phyloP scores from a whole-genome alignment of 2,797 vertebrate genomes.

The Cryptoprocta ferox region DNA sequence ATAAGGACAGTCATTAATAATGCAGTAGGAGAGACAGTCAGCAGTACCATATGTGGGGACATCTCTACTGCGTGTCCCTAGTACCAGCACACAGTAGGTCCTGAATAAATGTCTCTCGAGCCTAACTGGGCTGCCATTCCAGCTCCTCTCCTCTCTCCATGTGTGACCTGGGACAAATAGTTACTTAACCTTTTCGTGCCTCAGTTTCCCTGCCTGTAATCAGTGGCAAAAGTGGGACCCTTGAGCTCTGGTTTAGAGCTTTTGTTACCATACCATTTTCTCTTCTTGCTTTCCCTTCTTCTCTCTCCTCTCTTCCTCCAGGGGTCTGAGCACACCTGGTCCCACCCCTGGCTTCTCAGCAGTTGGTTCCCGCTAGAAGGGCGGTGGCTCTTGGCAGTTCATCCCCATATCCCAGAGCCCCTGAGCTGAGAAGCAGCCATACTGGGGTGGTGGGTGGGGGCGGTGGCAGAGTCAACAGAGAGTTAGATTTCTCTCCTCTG shows the following conservation, averaged over 20 bases:
- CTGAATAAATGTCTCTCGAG: neutral
- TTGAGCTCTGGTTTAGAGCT: neutral
- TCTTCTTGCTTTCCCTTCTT: neutral
- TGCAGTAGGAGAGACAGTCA: neutral
- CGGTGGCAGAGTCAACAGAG: neutral
- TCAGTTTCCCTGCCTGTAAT: neutral
- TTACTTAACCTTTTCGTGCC: neutral
- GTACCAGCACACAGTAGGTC: neutral
- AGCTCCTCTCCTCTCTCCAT: neutral
- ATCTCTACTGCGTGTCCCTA: neutral
- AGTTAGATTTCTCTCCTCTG: neutral
- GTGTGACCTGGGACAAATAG: neutral
- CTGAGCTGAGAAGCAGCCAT: neutral
- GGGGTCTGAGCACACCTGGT: neutral
- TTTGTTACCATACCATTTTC: neutral
- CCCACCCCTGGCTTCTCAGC: neutral
- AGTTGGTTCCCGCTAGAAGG: neutral
- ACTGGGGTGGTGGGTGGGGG: neutral
- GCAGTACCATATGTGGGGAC: neutral
- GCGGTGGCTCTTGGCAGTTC: neutral
- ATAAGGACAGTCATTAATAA: fast-evolving
- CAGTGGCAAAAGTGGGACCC: neutral
- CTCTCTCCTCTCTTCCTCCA: neutral
- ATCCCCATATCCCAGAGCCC: neutral
- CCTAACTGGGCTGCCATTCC: neutral